These are phyloP conservation scores for Antheraea yamamai DNA, from an alignment of 2,888 invertebrate species.

Conservation along the genomic window DNA sequence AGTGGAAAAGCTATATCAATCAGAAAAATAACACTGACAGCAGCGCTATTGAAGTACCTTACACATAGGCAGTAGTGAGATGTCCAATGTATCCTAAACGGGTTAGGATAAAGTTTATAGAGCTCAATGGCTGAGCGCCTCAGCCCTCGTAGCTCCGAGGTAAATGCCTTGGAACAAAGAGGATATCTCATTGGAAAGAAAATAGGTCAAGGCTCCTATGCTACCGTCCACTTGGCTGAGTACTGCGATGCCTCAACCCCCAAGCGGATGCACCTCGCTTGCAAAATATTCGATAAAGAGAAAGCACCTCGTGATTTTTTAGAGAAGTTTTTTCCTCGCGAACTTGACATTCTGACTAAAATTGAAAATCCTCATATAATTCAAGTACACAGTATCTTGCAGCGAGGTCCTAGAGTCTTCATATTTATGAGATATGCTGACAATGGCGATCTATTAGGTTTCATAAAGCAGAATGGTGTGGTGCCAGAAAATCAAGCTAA, in stretches of 20 bases:
- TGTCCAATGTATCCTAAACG: slow-evolving; percentile 82
- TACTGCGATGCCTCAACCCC: slow-evolving; percentile 87
- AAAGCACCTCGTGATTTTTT: slow-evolving; percentile 95
- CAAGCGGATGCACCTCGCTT: slow-evolving; percentile 89
- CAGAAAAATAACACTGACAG: slow-evolving; percentile 68
- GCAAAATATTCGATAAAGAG: slow-evolving; percentile 95
- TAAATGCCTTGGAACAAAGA: slow-evolving; percentile 91
- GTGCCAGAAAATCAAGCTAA: slow-evolving; percentile 90
- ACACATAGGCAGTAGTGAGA: slow-evolving; percentile 73
- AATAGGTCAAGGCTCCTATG: slow-evolving; percentile 95
- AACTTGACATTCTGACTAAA: slow-evolving; percentile 93
- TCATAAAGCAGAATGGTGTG: slow-evolving; percentile 89
- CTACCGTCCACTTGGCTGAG: slow-evolving; percentile 93
- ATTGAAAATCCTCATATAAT: slow-evolving; percentile 96
- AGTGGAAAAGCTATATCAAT: slow-evolving; percentile 60
- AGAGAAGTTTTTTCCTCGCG: slow-evolving; percentile 95
- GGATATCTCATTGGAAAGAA: slow-evolving; percentile 93
- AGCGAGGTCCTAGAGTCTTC: slow-evolving; percentile 91
- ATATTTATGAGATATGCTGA: slow-evolving; percentile 96
- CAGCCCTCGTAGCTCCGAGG: slow-evolving; percentile 91
- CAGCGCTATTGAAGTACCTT: slow-evolving; percentile 63
- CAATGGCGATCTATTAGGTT: slow-evolving; percentile 94
- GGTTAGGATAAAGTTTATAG: slow-evolving; percentile 79
- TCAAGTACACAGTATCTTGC: slow-evolving; percentile 93
- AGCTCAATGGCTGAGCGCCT: slow-evolving; percentile 87